Evolutionary conservation across 2,888 invertebrate species (phyloP), one percentile per base, ranked within the genome.

Genomic region (Petrolisthes manimaculis): DNA sequence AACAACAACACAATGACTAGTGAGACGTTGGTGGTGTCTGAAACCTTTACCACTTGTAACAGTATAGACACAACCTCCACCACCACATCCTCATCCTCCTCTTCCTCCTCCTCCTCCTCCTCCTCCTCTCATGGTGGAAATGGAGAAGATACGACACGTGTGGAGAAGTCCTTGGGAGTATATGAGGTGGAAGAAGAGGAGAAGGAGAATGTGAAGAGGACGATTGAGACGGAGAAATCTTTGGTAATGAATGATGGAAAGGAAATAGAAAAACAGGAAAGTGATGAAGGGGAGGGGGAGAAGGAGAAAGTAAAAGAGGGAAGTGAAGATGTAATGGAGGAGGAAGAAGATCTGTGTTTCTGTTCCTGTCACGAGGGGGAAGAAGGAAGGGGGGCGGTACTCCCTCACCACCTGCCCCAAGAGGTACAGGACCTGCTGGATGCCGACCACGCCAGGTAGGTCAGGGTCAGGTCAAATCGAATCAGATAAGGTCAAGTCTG

Each of bases 381-480:
- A 37, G 86, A 69, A 67, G 79, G 83, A 4, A 77, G 69, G n/a
- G 55, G 21, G 24, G 14, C 71, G 71, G 71, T 21, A 6, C n/a
- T 21, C 71, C 78, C 53, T 37, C 87, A 61, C 54, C 83, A 87
- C 55, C 81, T 86, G 71, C 89, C 89, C 24, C 55, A 83, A 12
- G 86, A 89, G 81, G 83, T 89, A 21, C 78, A 86, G 80, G 89
- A 89, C 18, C 84, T 89, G 21, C 84, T 89, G 67, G 89, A 89
- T 53, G 89, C 86, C 18, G 89, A 89, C 54, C 84, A 89, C 56
- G 89, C 89, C 24, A 89, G 89, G 89, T 89, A 84, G 14, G 80
- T 74, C 69, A 69, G 24, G 24, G 37, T 37, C 37, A 37, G 37
- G 37, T 37, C 37, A 37, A 37, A 37, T 37, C 37, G 37, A 2